Percentiles rank a stretch among this genome's conserved stretches.
Conservation (phyloP, 2,888 invertebrate species). For the Lampropteryx suffumata region DNA sequence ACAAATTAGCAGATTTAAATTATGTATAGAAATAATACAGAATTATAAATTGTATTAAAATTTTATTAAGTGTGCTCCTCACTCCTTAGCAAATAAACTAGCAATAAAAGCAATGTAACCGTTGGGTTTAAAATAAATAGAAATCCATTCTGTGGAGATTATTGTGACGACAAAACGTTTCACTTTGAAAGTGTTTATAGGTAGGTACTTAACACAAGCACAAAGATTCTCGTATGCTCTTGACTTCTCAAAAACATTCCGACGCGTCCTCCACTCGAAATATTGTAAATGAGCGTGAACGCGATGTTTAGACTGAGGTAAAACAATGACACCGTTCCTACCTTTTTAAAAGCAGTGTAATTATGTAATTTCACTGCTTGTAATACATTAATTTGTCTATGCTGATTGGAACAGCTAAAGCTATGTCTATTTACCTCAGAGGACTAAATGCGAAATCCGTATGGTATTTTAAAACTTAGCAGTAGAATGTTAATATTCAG, state of each 20-base stretch:
- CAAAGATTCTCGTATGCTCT: too few species aligned
- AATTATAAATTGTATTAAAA: conserved; percentile 49
- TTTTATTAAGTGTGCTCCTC: conserved; percentile 53
- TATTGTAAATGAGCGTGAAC: conserved; percentile 4
- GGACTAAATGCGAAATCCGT: conserved; percentile 14
- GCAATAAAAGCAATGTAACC: conserved; percentile 61
- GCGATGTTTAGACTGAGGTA: not conserved
- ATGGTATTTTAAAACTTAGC: conserved; percentile 27
- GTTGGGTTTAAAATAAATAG: conserved; percentile 52
- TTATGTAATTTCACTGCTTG: too few species aligned
- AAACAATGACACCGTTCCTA: not conserved
- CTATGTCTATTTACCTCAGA: too few species aligned
- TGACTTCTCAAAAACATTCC: not conserved
- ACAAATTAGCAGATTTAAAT: too few species aligned
- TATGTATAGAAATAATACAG: conserved; percentile 28
- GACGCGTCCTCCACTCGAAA: not conserved
- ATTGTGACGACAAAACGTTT: conserved; percentile 33
- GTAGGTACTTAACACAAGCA: too few species aligned
- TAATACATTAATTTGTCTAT: not conserved
- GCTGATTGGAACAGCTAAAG: too few species aligned
- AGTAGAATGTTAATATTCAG: conserved; percentile 30
- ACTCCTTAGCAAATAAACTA: conserved; percentile 61
- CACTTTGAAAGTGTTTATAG: conserved; percentile 1
- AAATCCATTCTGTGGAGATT: conserved; percentile 31
- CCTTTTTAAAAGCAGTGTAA: too few species aligned